A percentile compares a stretch with the other conserved stretches of the same genome.
Evolutionary conservation across 2,797 vertebrate species (phyloP).

Genomic region (Amblyopsis hoosieri): DNA sequence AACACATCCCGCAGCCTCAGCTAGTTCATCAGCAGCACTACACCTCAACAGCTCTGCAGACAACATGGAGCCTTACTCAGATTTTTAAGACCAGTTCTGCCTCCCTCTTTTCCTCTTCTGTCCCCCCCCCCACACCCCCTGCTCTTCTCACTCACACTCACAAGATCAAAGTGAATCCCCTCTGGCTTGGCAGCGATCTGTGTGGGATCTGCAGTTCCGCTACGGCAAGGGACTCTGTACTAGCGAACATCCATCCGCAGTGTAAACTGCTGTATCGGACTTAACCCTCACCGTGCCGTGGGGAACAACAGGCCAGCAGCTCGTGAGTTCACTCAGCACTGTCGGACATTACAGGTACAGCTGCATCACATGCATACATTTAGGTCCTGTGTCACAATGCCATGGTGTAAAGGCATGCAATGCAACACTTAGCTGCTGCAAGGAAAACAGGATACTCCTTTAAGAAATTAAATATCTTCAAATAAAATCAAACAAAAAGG

Average conservation of each 20-base stretch:
- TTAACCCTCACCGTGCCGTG: conserved; percentile 72
- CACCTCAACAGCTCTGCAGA: conserved; percentile 30
- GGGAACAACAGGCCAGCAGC: conserved; percentile 29
- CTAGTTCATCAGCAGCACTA: conserved; percentile 12
- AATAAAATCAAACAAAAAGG: no score
- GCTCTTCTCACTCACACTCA: conserved; percentile 27
- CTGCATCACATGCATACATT: conserved; percentile 63
- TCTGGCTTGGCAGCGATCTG: conserved; percentile 72
- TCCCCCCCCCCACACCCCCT: conserved; percentile 10
- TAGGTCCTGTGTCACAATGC: conserved; percentile 21
- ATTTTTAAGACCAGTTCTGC: conserved; percentile 33
- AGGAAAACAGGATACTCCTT: background rate
- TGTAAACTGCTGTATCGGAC: conserved; percentile 82
- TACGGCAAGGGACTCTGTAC: conserved; percentile 76
- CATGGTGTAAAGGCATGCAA: conserved; percentile 12
- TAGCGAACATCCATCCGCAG: conserved; percentile 81
- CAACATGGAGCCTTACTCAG: conserved; percentile 31
- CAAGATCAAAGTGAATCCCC: conserved; percentile 64
- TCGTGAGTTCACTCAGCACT: conserved; percentile 28
- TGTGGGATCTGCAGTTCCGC: conserved; percentile 79
- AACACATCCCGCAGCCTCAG: conserved; percentile 31
- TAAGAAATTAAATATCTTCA: no score
- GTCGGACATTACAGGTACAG: conserved; percentile 29
- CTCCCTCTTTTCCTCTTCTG: conserved; percentile 10
- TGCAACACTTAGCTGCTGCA: conserved; percentile 6